Evolutionary conservation across 2,797 vertebrate genomes (phyloP).

Genomic region (Etheostoma perlongum): DNA sequence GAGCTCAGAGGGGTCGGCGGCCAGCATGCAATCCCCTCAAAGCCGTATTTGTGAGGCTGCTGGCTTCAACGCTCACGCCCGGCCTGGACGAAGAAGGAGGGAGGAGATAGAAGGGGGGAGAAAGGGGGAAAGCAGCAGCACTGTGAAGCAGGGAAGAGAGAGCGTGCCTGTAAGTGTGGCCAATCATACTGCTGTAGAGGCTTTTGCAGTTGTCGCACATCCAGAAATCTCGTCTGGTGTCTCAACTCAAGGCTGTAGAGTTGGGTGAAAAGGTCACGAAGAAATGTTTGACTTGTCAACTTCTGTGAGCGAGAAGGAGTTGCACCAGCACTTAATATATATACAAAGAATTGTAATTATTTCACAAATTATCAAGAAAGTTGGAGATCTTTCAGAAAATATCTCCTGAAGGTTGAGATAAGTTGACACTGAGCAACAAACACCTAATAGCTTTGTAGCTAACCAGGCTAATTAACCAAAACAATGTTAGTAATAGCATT

Average conservation of each 20-base stretch:
- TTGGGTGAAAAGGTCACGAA: conserved; percentile 17
- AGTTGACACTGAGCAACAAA: neutral
- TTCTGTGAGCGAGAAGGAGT: neutral
- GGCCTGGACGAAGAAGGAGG: conserved; percentile 43
- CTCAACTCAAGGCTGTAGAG: neutral
- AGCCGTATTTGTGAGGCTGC: conserved; percentile 80
- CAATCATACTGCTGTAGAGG: conserved; percentile 32
- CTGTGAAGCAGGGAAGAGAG: conserved; percentile 31
- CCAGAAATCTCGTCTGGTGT: conserved; percentile 42
- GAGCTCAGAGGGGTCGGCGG: conserved; percentile 73
- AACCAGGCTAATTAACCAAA: neutral
- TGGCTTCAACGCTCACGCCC: conserved; percentile 65
- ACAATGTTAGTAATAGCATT: neutral
- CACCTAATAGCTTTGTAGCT: neutral
- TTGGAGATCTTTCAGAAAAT: neutral
- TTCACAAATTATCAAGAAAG: neutral
- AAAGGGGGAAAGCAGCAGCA: conserved; percentile 26
- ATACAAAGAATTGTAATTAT: neutral
- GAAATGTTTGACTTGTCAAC: conserved; percentile 8
- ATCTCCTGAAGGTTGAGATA: neutral
- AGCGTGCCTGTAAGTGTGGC: conserved; percentile 31
- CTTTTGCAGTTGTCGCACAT: conserved; percentile 27
- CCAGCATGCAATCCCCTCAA: conserved; percentile 69
- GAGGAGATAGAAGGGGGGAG: conserved; percentile 7
- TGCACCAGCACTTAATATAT: neutral